Base-by-base conservation (phyloP, 2,113 vertebrate genomes). In the Uropsilus gracilis region DNA sequence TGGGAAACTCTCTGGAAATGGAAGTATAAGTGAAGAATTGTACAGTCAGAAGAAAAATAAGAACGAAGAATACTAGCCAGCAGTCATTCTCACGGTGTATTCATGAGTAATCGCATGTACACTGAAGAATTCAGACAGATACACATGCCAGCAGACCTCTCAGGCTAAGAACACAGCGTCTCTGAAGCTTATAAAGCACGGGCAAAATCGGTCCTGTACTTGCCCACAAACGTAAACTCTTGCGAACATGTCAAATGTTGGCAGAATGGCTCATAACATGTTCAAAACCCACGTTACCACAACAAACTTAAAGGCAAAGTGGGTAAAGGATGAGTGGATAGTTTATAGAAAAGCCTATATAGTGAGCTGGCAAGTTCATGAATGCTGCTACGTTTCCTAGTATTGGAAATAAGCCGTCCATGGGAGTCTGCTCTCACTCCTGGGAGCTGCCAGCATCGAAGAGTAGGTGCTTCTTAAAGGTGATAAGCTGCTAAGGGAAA, bases 401-500 rank as follows among this genome's bases (percentile, higher is more conserved):
- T 50, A 42, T 78, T 78, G 37, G 44, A 78, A 24, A 85, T 85
- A 71, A 26, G 61, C 9, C 50, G 53, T 85, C 78, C 46, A 18
- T 87, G 84, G 32, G 42, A 24, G 85, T 53, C 53, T 88, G 44
- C 42, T 42, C 78, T 85, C 61, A 64, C 57, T 32, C 24, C 37
- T 61, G 5, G 63, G 55, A 53, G 48, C 30, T 90, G 69, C 55
- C 44, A 86, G 32, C 34, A 72, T 86, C 71, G 44, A 92, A 68
- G 22, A 50, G 26, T 77, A 88, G 59, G 57, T 61, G 63, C n/a
- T 64, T 39, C 3, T 61, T 42, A 53, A 87, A 87, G 82, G n/a
- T n/a, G n/a, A n/a, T n/a, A 63, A 53, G 50, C 34, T 94, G 66
- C 44, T 91, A 64, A 86, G 46, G 90, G 72, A 90, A 90, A 84